Evolutionary conservation across 2,888 invertebrate species (phyloP).

Genomic region (Macrosiphum euphorbiae): DNA sequence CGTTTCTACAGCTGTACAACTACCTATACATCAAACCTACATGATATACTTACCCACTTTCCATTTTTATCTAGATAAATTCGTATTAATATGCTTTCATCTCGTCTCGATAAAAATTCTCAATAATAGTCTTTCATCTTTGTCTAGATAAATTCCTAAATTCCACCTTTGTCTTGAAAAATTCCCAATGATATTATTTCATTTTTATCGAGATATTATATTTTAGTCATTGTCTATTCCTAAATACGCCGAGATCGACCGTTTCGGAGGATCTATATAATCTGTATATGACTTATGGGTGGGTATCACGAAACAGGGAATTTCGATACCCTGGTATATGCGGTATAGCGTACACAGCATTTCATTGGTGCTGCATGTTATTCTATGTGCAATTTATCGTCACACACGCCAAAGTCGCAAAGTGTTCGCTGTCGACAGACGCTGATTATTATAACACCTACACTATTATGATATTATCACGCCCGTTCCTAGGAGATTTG

Average conservation of each 20-base stretch:
- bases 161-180: background rate
- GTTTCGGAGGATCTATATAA: background rate
- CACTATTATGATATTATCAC: background rate
- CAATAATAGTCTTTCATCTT: no score
- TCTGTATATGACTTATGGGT: background rate
- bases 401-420: background rate
- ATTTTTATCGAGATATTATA: background rate
- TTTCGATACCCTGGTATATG: background rate
- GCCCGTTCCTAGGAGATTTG: background rate
- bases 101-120: background rate
- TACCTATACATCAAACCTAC: background rate
- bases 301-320: background rate
- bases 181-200: no score
- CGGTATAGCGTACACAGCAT: background rate
- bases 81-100: background rate
- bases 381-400: background rate
- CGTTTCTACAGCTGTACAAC: background rate
- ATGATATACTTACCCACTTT: background rate
- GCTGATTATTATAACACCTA: background rate
- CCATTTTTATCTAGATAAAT: background rate
- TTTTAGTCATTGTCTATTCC: background rate
- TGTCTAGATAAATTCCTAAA: no score
- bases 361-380: background rate
- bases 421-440: background rate
- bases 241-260: background rate